phyloP scores from a whole-genome alignment of 2,113 vertebrate genomes.

The Saiga tatarica region DNA sequence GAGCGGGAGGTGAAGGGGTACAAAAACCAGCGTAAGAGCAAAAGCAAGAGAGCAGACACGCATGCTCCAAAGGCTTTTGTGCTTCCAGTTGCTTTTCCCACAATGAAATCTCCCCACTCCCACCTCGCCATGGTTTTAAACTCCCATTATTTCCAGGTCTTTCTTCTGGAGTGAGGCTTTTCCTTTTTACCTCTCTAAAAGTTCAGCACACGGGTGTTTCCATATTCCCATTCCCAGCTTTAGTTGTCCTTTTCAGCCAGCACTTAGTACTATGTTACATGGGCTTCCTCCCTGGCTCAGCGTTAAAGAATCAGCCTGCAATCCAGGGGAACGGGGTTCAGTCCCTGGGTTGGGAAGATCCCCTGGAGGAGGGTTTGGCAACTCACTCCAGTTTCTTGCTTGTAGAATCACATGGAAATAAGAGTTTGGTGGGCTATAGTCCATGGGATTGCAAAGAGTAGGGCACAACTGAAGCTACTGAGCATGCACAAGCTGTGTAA shows the following conservation, averaged over 20 bases:
- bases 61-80: neutral
- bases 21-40: neutral
- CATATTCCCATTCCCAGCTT: neutral
- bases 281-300: neutral
- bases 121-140: accelerated
- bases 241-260: neutral
- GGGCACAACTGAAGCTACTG: neutral
- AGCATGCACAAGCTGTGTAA: accelerated
- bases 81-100: neutral
- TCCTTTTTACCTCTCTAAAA: neutral
- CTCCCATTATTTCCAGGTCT: neutral
- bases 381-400: neutral
- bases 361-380: neutral
- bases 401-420: neutral
- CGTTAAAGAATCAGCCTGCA: accelerated
- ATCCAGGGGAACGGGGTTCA: accelerated
- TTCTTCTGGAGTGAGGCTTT: neutral
- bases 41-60: neutral
- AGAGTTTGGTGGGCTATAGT: neutral
- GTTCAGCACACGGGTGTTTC: neutral
- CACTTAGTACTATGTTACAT: neutral
- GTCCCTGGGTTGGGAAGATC: neutral
- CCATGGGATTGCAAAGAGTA: neutral
- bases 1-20: neutral
- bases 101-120: neutral